These are phyloP conservation scores for Spilarctia lutea DNA, from an alignment of 2,888 invertebrate genomes.

Conservation along the genomic window DNA sequence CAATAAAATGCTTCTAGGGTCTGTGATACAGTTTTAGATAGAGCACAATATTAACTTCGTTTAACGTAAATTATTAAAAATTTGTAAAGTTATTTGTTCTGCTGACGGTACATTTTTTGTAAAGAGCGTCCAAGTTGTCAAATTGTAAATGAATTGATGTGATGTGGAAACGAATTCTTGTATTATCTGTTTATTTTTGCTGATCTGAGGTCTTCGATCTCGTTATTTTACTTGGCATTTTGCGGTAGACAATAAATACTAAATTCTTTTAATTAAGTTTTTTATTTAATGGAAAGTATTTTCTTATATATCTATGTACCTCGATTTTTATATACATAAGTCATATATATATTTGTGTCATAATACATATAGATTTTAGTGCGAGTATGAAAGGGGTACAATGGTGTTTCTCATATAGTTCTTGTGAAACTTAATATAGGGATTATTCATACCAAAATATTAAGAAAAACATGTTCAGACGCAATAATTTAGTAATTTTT, in stretches of 20 bases:
- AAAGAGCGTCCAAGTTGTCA: constrained; percentile 43
- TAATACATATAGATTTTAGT: background rate
- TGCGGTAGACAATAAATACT: background rate
- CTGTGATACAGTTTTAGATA: constrained; percentile 20
- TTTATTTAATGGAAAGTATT: background rate
- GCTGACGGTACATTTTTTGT: constrained; percentile 48
- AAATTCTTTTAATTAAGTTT: background rate
- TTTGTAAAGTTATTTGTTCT: constrained; percentile 32
- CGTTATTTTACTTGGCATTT: background rate
- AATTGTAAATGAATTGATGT: constrained; percentile 43
- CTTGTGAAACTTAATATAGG: background rate
- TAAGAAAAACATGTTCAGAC: background rate
- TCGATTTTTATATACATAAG: background rate
- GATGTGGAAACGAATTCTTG: constrained; percentile 42
- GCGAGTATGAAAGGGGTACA: background rate
- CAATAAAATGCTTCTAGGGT: constrained; percentile 9
- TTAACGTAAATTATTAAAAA: background rate
- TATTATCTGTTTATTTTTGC: constrained; percentile 26
- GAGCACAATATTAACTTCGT: constrained; percentile 5
- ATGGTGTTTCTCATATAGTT: background rate
- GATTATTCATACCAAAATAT: background rate
- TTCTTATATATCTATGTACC: background rate
- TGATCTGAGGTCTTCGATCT: background rate
- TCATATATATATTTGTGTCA: background rate
- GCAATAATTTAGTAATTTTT: background rate